phyloP scores from a whole-genome alignment of 2,113 vertebrate genomes.

The Eclectus roratus region DNA sequence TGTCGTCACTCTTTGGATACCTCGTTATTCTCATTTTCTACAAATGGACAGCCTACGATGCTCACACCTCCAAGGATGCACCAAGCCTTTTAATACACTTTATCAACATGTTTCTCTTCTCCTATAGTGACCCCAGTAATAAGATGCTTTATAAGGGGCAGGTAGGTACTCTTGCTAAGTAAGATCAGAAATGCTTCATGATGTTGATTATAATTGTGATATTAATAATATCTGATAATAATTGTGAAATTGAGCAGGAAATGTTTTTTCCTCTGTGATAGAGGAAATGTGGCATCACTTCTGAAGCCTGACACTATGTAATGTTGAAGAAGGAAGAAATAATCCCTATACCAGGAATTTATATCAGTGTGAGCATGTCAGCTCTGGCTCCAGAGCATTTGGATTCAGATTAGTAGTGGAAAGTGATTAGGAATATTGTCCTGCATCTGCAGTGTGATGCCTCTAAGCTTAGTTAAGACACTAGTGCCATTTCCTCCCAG shows the following conservation, averaged over 20 bases:
- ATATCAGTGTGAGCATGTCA: not conserved
- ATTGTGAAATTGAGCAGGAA: not conserved
- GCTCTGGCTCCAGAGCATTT: not conserved
- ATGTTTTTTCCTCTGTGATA: not conserved
- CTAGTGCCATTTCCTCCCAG: rapidly evolving
- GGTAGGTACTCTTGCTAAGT: constrained; percentile 71
- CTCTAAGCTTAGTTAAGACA: not conserved
- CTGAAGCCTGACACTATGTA: not conserved
- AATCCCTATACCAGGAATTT: not conserved
- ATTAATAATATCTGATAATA: not conserved
- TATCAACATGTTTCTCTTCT: constrained; percentile 99
- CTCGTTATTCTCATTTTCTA: constrained; percentile 92
- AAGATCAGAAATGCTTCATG: not conserved
- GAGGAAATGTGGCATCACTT: not conserved
- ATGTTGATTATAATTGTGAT: not conserved
- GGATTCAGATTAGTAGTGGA: not conserved
- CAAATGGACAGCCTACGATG: constrained; percentile 90
- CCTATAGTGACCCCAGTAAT: constrained; percentile 79
- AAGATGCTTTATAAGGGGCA: constrained; percentile 91
- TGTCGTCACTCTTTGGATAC: constrained; percentile 92
- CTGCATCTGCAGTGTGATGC: not conserved
- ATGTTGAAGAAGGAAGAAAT: not conserved
- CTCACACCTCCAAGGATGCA: constrained; percentile 80
- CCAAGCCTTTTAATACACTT: constrained; percentile 97
- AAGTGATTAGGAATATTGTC: not conserved